phyloP scores from a whole-genome alignment of 2,797 vertebrate genomes.

The Trichosurus vulpecula region DNA sequence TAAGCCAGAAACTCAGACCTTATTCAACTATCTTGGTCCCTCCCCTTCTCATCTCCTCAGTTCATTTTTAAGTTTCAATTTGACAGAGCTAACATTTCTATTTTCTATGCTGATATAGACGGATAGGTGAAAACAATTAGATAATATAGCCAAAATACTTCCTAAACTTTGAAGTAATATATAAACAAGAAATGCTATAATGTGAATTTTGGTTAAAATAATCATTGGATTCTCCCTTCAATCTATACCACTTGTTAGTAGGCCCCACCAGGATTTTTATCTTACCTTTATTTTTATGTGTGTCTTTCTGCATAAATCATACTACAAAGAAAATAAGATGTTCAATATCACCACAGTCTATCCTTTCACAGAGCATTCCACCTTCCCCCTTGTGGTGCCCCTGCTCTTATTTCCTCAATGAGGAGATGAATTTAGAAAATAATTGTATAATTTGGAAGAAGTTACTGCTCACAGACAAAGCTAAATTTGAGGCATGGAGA shows the following conservation, averaged over 20 bases:
- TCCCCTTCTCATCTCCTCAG: too few species aligned
- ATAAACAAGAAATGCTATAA: too few species aligned
- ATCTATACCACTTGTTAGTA: not conserved
- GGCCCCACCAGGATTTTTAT: not conserved
- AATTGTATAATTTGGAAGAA: not conserved
- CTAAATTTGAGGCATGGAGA: not conserved
- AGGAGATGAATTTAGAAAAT: not conserved
- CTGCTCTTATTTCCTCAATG: not conserved
- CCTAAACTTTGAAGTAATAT: too few species aligned
- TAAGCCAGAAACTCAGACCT: too few species aligned
- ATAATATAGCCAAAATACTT: not conserved
- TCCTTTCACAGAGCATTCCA: not conserved
- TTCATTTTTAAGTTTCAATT: too few species aligned
- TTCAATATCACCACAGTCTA: not conserved
- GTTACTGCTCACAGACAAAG: not conserved
- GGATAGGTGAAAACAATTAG: not conserved
- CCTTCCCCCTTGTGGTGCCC: not conserved
- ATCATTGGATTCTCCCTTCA: not conserved
- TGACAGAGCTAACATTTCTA: too few species aligned
- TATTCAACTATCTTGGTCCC: too few species aligned
- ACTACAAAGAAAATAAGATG: not conserved
- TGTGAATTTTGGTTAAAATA: not conserved
- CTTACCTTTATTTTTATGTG: not conserved
- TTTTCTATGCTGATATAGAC: too few species aligned
- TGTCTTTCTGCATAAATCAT: not conserved